These are phyloP conservation scores for Ciconia nigra DNA, from an alignment of 2,797 vertebrate genomes.

Conservation along the genomic window DNA sequence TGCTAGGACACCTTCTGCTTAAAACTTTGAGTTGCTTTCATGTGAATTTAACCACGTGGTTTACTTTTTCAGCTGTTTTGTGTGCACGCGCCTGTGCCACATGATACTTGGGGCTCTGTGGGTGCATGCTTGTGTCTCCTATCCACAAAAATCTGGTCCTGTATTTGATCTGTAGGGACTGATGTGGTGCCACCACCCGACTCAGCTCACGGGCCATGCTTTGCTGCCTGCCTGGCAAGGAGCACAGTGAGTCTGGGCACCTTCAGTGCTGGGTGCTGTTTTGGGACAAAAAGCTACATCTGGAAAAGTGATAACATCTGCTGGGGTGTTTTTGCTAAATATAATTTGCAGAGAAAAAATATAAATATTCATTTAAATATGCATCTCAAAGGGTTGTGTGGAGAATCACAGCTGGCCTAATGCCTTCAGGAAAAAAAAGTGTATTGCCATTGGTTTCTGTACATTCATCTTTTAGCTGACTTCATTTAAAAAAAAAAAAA, in stretches of 20 bases:
- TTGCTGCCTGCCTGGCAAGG: neutral
- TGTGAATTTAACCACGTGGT: neutral
- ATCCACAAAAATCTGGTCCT: neutral
- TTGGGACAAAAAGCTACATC: constrained; percentile 47
- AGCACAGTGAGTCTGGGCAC: neutral
- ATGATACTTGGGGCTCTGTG: neutral
- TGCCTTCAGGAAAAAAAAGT: constrained; percentile 62
- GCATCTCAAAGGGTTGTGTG: constrained; percentile 65
- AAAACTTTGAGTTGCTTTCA: neutral
- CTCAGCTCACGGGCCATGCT: accelerated
- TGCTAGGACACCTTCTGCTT: neutral
- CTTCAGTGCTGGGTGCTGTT: constrained; percentile 37
- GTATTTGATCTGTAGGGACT: neutral
- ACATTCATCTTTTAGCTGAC: constrained; percentile 47
- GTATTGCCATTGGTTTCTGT: constrained; percentile 28
- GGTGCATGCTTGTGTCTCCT: neutral
- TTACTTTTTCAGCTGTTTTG: neutral
- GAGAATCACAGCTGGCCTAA: constrained; percentile 69
- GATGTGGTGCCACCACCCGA: neutral
- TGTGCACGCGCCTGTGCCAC: no score
- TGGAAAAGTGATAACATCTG: constrained; percentile 65
- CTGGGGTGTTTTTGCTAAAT: constrained; percentile 48
- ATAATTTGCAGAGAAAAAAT: constrained; percentile 58
- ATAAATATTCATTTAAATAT: constrained; percentile 58
- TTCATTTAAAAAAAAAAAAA: neutral